These are phyloP conservation scores for Atherinosoma microstoma DNA, from an alignment of 2,797 vertebrate genomes.

Conservation along the genomic window DNA sequence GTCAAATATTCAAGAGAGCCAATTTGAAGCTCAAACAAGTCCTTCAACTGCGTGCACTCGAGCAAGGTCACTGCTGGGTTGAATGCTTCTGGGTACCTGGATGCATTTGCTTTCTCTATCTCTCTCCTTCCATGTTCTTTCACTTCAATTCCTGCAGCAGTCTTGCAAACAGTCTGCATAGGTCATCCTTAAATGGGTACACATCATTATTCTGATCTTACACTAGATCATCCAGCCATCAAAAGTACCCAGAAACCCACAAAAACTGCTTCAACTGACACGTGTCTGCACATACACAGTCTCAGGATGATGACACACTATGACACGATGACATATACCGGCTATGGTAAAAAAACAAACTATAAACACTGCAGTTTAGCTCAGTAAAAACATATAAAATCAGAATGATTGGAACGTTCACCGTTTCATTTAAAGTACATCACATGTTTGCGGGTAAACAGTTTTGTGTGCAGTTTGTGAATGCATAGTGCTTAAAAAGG, in stretches of 20 bases:
- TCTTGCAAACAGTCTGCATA: slow-evolving; percentile 10
- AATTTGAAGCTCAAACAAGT: not conserved
- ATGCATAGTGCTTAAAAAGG: not conserved
- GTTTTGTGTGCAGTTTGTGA: not conserved
- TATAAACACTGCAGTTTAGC: not conserved
- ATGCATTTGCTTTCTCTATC: not conserved
- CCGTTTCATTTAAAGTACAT: not conserved
- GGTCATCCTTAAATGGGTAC: slow-evolving; percentile 12
- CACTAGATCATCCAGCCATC: slow-evolving; percentile 29
- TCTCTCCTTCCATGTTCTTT: slow-evolving; percentile 15
- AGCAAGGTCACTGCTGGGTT: not conserved
- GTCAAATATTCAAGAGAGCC: not conserved
- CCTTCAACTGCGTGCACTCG: not conserved
- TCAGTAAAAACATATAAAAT: not conserved
- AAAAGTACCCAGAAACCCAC: slow-evolving; percentile 6
- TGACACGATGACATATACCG: too few relatives aligned
- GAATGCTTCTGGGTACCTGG: not conserved
- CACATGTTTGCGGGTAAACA: not conserved
- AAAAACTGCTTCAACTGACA: not conserved
- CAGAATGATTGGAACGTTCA: not conserved
- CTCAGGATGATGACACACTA: not conserved
- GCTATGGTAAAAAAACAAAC: not conserved
- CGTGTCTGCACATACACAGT: not conserved
- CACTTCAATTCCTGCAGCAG: not conserved
- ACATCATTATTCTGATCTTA: slow-evolving; percentile 26